Evolutionary conservation across 2,888 invertebrate species (phyloP).

Genomic region (Andrena praecox): DNA sequence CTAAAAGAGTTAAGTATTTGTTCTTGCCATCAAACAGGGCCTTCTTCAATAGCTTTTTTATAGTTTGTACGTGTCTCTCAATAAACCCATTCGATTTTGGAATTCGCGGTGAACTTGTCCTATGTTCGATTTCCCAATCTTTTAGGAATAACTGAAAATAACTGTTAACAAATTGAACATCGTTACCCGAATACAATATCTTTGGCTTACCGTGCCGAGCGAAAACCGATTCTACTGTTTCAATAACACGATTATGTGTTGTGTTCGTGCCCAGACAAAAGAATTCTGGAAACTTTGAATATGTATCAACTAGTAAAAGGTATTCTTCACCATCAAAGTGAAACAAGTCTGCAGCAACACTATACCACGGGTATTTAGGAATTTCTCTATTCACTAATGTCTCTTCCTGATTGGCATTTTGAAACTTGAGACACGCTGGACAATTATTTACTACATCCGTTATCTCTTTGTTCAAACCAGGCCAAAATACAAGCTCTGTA

Average conservation of each 20-base stretch:
- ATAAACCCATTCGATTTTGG: slow-evolving; percentile 1
- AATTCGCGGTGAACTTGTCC: not conserved
- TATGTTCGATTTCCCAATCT: not conserved
- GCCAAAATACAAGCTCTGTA: not conserved
- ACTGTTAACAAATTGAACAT: not conserved
- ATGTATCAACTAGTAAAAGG: not conserved
- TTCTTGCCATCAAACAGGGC: not conserved
- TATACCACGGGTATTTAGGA: not conserved
- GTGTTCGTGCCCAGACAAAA: not conserved
- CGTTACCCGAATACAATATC: not conserved
- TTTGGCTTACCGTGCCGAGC: not conserved
- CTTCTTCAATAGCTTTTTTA: not conserved
- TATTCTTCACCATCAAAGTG: not conserved
- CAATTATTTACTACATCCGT: not conserved
- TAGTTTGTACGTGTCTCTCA: not conserved
- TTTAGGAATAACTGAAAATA: not conserved
- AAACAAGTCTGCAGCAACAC: not conserved
- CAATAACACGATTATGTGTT: not conserved
- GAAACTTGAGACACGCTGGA: not conserved
- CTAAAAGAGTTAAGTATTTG: not conserved
- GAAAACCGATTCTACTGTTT: not conserved
- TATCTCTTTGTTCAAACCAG: not conserved
- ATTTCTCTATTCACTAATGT: not conserved
- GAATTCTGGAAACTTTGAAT: slow-evolving; percentile 2
- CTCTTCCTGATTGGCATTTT: not conserved